Percentiles rank a stretch among this genome's conserved stretches.
phyloP scores from a whole-genome alignment of 1,140 invertebrate species.

The Eufriesea mexicana region DNA sequence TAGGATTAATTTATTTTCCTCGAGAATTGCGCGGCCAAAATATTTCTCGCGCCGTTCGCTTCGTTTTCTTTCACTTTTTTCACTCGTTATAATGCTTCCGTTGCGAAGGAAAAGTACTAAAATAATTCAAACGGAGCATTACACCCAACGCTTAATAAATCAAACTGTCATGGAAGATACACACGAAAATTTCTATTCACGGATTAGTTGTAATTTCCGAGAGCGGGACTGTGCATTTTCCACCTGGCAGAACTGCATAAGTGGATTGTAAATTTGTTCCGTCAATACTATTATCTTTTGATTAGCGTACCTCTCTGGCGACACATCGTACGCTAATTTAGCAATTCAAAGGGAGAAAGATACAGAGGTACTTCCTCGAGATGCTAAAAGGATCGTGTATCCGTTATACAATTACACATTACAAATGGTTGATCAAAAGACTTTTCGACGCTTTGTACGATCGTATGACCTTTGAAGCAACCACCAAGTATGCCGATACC shows the following conservation, averaged over 20 bases:
- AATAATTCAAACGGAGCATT: conserved; percentile 47
- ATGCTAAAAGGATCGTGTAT: neutral
- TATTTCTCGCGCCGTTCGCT: conserved; percentile 39
- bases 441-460: neutral
- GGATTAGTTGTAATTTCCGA: conserved; percentile 57
- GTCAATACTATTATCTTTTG: conserved; percentile 59
- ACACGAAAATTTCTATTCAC: conserved; percentile 48
- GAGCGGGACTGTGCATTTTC: conserved; percentile 30
- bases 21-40: conserved; percentile 31
- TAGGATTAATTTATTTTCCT: conserved; percentile 27
- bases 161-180: conserved; percentile 47
- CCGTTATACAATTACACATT: too few species aligned
- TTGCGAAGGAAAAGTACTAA: neutral
- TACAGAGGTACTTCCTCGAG: neutral
- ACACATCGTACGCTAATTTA: conserved; percentile 23
- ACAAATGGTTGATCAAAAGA: neutral
- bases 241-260: conserved; percentile 34
- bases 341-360: conserved; percentile 15
- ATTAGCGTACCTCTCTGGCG: conserved; percentile 45
- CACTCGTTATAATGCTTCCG: neutral
- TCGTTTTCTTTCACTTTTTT: neutral
- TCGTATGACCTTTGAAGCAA: too few species aligned
- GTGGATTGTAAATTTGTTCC: conserved; percentile 60
- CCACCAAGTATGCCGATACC: too few species aligned
- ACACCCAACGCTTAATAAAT: conserved; percentile 53